Evolutionary conservation across 2,888 invertebrate genomes (phyloP), one percentile per base, ranked within the genome.

Genomic region (Pinctada fucata): DNA sequence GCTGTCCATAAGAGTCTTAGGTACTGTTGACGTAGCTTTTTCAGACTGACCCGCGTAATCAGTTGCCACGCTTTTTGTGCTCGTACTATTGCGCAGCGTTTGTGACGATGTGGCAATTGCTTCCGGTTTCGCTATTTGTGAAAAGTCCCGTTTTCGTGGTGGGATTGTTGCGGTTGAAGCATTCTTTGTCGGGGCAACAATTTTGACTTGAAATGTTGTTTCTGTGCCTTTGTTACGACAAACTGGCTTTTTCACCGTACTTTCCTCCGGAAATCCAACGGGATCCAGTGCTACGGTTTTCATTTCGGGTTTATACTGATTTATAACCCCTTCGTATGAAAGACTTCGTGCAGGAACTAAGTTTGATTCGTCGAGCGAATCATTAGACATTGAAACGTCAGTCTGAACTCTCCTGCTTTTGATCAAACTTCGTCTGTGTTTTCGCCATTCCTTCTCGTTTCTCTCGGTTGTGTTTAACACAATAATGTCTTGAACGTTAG

Each of bases 1-100:
- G 52, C 79, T 85, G 76, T 89, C 87, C 45, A 82, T 82, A 16
- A 81, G 78, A 47, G 82, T 81, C 64, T 87, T 75, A 65, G 77
- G 81, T 49, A 83, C 84, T 1, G 88, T 88, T 3, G 84, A 82
- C 45, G 87, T 88, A 31, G 84, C 78, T 83, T 88, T 87, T 63
- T 85, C 84, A 66, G 79, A 72, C 69, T 88, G 86, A 16, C 87
- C 87, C 5, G 85, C 79, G 50, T 83, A 84, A 80, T 88, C 87
- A n/a, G 88, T 88, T 4, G 79, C 84, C 51, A 85, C 81, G 3
- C 79, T 74, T 68, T 82, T 84, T 58, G 82, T 82, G 31, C 76
- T 78, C 16, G 75, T 76, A 48, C 76, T 79, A 45, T 81, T 77
- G 45, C 74, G 76, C 3, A 73, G 68, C 2, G 88, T 88, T 78